phyloP scores from a whole-genome alignment of 2,888 invertebrate species.

The Punctoribates punctum region DNA sequence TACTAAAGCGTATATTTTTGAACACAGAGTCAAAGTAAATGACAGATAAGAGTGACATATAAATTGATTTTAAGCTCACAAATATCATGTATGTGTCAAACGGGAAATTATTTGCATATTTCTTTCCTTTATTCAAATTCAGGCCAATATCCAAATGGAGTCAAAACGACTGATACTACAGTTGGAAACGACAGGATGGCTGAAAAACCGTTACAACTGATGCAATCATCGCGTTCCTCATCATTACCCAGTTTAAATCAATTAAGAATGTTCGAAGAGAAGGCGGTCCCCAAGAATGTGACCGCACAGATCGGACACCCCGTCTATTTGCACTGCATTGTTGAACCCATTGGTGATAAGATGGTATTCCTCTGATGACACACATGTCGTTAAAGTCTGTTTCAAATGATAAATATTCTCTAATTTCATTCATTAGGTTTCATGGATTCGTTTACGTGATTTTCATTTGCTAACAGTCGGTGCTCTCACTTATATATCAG shows the following conservation, averaged over 20 bases:
- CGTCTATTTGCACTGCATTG: slow-evolving; percentile 48
- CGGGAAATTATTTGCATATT: slow-evolving; percentile 29
- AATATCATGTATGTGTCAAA: slow-evolving; percentile 33
- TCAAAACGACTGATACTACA: not conserved
- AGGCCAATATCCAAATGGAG: slow-evolving; percentile 31
- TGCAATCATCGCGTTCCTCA: slow-evolving; percentile 11
- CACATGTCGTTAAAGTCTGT: not conserved
- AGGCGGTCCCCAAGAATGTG: slow-evolving; percentile 46
- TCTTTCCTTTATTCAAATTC: not conserved
- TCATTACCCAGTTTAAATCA: slow-evolving; percentile 32
- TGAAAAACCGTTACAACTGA: not conserved
- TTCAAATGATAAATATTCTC: not conserved
- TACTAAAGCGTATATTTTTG: not conserved
- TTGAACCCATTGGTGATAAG: slow-evolving; percentile 48
- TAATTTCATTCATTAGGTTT: slow-evolving; percentile 58
- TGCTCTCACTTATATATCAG: slow-evolving; percentile 79
- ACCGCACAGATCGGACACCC: slow-evolving; percentile 48
- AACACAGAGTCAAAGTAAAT: slow-evolving; percentile 6
- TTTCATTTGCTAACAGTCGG: slow-evolving; percentile 81
- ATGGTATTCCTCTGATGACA: slow-evolving; percentile 47
- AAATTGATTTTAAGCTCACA: slow-evolving; percentile 38
- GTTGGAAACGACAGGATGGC: not conserved
- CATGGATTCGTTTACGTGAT: slow-evolving; percentile 73
- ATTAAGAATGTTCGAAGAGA: slow-evolving; percentile 42
- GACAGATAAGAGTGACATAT: slow-evolving; percentile 36